A percentile compares a stretch with the other conserved stretches of the same genome.
phyloP scores from a whole-genome alignment of 2,888 invertebrate genomes.

The Serrognathus titanus region DNA sequence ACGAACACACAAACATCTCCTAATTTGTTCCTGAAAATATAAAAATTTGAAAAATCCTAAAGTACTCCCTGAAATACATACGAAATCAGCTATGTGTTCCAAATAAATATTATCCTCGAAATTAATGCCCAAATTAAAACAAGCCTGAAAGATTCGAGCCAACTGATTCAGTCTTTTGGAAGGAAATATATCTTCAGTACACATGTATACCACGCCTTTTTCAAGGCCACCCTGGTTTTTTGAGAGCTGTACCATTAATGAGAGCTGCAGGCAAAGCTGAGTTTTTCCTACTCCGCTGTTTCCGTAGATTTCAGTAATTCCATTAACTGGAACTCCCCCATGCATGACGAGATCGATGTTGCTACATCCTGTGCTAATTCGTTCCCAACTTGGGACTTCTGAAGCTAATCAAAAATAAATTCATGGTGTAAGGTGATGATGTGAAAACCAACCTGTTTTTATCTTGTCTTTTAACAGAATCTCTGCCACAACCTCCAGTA shows the following conservation, averaged over 20 bases:
- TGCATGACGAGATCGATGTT: conserved; percentile 57
- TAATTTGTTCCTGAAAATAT: conserved; percentile 52
- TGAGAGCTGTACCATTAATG: conserved; percentile 62
- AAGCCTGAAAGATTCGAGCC: conserved; percentile 39
- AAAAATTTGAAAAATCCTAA: conserved; percentile 1
- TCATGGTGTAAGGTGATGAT: conserved; percentile 36
- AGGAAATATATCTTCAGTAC: conserved; percentile 77
- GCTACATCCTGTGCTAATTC: conserved; percentile 56
- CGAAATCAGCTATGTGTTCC: conserved; percentile 61
- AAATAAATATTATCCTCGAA: conserved; percentile 63
- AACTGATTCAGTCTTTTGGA: conserved; percentile 62
- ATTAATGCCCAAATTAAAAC: conserved; percentile 22
- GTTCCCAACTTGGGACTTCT: conserved; percentile 30
- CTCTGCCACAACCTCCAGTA: conserved; percentile 44
- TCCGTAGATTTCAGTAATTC: conserved; percentile 77
- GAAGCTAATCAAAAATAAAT: conserved; percentile 25
- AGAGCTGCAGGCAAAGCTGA: conserved; percentile 71
- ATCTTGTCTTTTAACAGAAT: conserved; percentile 26
- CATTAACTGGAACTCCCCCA: conserved; percentile 67
- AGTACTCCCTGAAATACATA: conserved; percentile 38
- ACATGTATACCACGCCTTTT: conserved; percentile 65
- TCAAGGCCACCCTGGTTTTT: conserved; percentile 52
- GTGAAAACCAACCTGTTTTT: conserved; percentile 23
- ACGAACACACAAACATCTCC: conserved; percentile 53
- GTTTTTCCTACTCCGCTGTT: conserved; percentile 80